Evolutionary conservation across 2,888 invertebrate genomes (phyloP).

Genomic region (Tridacna crocea): DNA sequence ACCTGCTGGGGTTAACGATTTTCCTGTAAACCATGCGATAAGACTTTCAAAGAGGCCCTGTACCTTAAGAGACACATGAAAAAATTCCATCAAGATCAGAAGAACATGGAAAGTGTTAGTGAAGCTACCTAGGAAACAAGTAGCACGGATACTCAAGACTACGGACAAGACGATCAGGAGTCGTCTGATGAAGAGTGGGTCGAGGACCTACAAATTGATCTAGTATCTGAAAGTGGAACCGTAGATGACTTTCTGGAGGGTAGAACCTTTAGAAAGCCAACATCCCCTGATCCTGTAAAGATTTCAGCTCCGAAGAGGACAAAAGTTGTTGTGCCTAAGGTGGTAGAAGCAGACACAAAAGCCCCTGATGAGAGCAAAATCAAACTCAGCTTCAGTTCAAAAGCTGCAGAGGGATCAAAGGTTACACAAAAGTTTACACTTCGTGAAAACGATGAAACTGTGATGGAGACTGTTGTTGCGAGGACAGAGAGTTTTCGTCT

Average conservation of each 20-base stretch:
- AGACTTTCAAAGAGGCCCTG: no score
- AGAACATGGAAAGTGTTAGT: no score
- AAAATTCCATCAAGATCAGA: no score
- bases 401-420: neutral
- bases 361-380: neutral
- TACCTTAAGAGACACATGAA: no score
- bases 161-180: no score
- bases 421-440: neutral
- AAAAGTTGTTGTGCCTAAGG: neutral
- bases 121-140: neutral
- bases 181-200: no score
- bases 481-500: no score
- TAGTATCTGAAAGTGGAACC: neutral
- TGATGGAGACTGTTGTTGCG: neutral
- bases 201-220: no score
- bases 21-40: no score
- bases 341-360: neutral
- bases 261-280: neutral
- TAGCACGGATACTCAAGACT: no score
- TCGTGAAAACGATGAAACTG: neutral
- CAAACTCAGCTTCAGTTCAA: neutral
- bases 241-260: neutral
- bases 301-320: neutral
- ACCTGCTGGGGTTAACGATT: no score
- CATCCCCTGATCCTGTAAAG: no score